Evolutionary conservation across 2,888 invertebrate genomes (phyloP).

Genomic region (Girardia tigrina): DNA sequence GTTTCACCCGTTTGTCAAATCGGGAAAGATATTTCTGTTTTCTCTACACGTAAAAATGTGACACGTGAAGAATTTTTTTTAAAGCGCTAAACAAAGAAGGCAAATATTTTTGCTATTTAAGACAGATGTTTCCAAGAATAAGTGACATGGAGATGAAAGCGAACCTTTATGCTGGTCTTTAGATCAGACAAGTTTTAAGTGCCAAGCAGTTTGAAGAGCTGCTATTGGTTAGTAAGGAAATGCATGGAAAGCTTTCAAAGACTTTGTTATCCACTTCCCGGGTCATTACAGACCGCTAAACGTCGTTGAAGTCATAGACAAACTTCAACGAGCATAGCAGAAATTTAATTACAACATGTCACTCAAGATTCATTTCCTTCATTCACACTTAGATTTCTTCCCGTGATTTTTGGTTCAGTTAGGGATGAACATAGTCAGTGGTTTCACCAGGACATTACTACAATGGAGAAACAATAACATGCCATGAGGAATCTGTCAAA

Average conservation of each 20-base stretch:
- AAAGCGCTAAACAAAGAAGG: too few species aligned
- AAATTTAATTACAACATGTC: slow-evolving; percentile 24
- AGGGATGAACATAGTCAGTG: background rate
- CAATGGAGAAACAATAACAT: background rate
- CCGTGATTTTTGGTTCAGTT: background rate
- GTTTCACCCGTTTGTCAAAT: too few species aligned
- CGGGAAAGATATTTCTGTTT: too few species aligned
- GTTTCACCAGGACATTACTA: background rate
- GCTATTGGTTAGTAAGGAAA: background rate
- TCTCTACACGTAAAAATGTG: too few species aligned
- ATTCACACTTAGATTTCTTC: background rate
- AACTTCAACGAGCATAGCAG: background rate
- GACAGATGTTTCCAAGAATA: too few species aligned
- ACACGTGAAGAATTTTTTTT: too few species aligned
- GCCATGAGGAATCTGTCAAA: background rate
- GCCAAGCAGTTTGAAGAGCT: background rate
- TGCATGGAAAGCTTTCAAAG: slow-evolving; percentile 21
- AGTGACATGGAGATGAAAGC: slow-evolving; percentile 7
- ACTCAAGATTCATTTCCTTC: background rate
- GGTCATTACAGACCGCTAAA: slow-evolving; percentile 6
- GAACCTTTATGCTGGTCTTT: background rate
- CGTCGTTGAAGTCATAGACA: background rate
- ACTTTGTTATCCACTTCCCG: background rate
- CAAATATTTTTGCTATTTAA: too few species aligned
- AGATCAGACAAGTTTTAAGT: slow-evolving; percentile 20